phyloP scores from a whole-genome alignment of 2,797 vertebrate species.

The Trichosurus vulpecula region DNA sequence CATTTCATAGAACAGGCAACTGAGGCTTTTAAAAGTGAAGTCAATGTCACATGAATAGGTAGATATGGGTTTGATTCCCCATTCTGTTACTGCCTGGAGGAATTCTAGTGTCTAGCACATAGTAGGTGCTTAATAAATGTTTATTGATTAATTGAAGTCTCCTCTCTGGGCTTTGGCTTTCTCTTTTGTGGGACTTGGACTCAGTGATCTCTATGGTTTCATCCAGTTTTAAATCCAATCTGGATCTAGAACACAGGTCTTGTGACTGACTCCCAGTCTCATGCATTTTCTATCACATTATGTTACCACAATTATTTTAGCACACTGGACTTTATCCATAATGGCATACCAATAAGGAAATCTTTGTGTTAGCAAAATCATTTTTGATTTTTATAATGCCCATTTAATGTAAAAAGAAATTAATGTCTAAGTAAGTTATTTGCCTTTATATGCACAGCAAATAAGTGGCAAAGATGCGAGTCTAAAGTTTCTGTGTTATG shows the following conservation, averaged over 20 bases:
- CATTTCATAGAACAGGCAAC: neutral
- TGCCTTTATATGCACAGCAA: neutral
- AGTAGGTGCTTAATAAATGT: neutral
- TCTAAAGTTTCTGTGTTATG: neutral
- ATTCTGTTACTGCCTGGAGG: neutral
- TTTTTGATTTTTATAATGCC: neutral
- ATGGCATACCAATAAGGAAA: neutral
- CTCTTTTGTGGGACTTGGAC: neutral
- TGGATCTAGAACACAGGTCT: neutral
- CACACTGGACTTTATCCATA: neutral
- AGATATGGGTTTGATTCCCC: neutral
- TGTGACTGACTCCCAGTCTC: neutral
- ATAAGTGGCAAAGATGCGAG: neutral
- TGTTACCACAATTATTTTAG: neutral
- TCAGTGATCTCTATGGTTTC: neutral
- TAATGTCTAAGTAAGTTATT: neutral
- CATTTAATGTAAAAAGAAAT: neutral
- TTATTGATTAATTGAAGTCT: neutral
- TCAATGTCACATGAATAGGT: neutral
- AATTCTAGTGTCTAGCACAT: neutral
- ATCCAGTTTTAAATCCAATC: neutral
- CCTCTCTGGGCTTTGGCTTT: neutral
- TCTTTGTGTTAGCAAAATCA: neutral
- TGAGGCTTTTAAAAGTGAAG: neutral
- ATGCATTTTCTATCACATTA: neutral